phyloP scores from a whole-genome alignment of 2,113 vertebrate species.

The Caranx ignobilis region DNA sequence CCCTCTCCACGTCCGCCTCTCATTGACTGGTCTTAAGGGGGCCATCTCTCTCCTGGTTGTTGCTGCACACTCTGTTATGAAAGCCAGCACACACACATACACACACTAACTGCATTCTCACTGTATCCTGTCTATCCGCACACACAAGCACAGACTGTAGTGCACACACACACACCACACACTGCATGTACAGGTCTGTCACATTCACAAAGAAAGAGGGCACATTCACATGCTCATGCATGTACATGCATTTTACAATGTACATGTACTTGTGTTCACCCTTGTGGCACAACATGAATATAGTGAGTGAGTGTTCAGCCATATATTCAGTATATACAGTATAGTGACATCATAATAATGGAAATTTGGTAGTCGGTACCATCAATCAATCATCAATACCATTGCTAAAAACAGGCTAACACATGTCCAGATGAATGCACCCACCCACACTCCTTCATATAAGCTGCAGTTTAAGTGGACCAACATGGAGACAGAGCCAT shows the following conservation, averaged over 20 bases:
- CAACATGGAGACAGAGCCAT: no score
- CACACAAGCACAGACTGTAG: not conserved
- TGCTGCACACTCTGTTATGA: constrained; percentile 38
- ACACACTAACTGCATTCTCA: not conserved
- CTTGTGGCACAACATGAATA: not conserved
- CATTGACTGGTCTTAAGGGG: constrained; percentile 80
- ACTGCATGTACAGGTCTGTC: not conserved
- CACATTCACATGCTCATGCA: not conserved
- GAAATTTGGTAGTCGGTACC: no score
- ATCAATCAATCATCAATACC: no score
- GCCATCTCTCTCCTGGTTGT: constrained; percentile 62
- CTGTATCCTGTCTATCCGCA: not conserved
- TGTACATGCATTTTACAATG: not conserved
- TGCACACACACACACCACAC: not conserved
- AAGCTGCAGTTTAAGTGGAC: no score
- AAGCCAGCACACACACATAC: constrained; percentile 7
- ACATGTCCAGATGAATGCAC: no score
- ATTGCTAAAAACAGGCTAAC: no score
- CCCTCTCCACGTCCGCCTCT: constrained; percentile 72
- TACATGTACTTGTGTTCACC: not conserved
- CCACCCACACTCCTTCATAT: no score
- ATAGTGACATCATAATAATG: no score
- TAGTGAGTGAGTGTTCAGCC: not conserved
- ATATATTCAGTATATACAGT: no score
- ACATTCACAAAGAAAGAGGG: no score